Evolutionary conservation across 2,888 invertebrate genomes (phyloP), one percentile per base, ranked within the genome.

Genomic region (Dioctria linearis): DNA sequence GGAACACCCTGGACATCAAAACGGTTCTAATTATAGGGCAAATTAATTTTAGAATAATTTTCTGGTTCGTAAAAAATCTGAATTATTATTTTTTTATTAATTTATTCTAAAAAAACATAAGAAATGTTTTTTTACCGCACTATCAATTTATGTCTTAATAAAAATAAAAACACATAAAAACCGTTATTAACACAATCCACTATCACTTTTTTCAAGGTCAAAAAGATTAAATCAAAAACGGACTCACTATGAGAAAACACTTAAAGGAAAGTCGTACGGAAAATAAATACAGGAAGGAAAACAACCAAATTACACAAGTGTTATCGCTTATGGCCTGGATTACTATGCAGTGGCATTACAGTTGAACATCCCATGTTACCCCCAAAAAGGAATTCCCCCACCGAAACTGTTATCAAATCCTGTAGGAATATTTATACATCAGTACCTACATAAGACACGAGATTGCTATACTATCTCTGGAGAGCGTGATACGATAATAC

Each of bases 261-360:
- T 39, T 37, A 63, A 63, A 42, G 6, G 66, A 42, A 42, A 66
- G 13, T 25, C 37, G 8, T 73, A 61, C 61, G 61, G 11, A 59
- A 65, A 11, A 57, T 59, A 49, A 54, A 57, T 13, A 67, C 43
- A 57, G 79, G 43, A 57, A 40, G 42, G 57, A 66, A 67, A 51
- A 67, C 51, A 69, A 49, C 8, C 73, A 25, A 65, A 65, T 78
- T 63, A 80, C 54, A 79, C 71, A 69, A 79, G 71, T 54, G 69
- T 43, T 80, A 69, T 71, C 59, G 80, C 65, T 66, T 78, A 59
- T 59, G 76, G 67, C 71, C 71, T 71, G 65, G 76, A 80, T 80
- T 69, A 78, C 80, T 67, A 67, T 71, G 67, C 59, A 71, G 63
- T 80, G 80, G 78, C 79, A 79, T 42, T 71, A 46, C 43, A 40